Evolutionary conservation across 1,140 invertebrate species (phyloP), one percentile per base, ranked within the genome.

Genomic region (Arctopsyche grandis): DNA sequence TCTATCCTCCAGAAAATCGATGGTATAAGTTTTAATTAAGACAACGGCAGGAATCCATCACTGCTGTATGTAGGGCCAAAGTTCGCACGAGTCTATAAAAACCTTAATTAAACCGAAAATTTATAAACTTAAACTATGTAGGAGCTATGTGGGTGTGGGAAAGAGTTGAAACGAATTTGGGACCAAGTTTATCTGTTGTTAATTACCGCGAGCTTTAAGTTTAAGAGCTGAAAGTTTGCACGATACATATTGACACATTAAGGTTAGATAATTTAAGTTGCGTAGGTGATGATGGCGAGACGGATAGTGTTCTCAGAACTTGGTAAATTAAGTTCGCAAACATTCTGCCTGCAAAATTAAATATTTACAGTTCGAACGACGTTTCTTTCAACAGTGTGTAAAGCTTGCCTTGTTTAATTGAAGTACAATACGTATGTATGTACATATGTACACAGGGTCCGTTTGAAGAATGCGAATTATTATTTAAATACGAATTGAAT

Each of bases 81-180:
- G 16, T 12, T 7, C 10, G 48, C 10, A 1, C 4, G 10, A 60
- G 56, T 60, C 14, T 0, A 22, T 3, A 66, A 66, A 66, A 66
- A 29, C 24, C 26, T 66, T 26, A 66, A 66, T 66, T 66, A 66
- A 66, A 21, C 29, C 29, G 9, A 19, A 66, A 66, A 26, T 66
- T 29, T 0, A 12, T 26, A 29, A 66, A 29, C 63, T 29, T 26
- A 66, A 66, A 66, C 63, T 66, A 66, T 66, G 19, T n/a, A 10
- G 26, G 21, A 63, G 21, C 19, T 66, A 14, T 22, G 48, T 24
- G 16, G 9, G 22, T 10, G 14, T 19, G 21, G 24, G 21, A 66
- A 66, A 66, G 63, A 66, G 63, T 66, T 26, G 63, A 66, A 38
- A 66, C 63, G 63, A 66, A 66, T 26, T 66, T 26, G 63, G 14